Base-by-base conservation (phyloP, 2,113 vertebrate species). In the Paralichthys olivaceus region DNA sequence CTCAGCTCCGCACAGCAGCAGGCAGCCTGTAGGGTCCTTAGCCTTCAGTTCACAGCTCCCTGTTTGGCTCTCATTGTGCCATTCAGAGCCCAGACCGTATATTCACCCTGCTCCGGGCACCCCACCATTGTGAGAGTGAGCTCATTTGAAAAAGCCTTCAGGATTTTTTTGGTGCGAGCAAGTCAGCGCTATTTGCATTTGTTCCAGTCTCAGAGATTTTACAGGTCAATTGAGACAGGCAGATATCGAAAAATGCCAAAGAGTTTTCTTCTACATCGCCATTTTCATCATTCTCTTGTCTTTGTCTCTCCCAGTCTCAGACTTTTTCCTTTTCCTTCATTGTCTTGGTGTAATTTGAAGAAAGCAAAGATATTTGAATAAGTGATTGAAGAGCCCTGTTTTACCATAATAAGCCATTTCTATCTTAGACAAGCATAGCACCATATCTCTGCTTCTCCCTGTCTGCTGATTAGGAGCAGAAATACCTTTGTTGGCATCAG, bases 101-200 rank as follows among this genome's bases (percentile, higher is more conserved):
- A 90, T 93, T 92, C 94, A 90, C 88, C 91, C 91, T 81, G 90
- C 88, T 91, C 89, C 76, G 88, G 92, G 91, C 92, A 90, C 92
- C 89, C 83, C 90, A 81, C 91, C 92, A 93, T 95, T 96, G 94
- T 96, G 94, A 92, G 91, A 85, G 81, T 84, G 88, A 93, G 93
- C 94, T 91, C 78, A 92, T 92, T 93, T 96, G 91, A 96, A 96
- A 40, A 95, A 94, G 92, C 91, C 92, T 91, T 95, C 86, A 92
- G 92, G 94, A 94, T 88, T 90, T 32, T 57, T 59, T 54, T 22
- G 64, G 79, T 90, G 84, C 78, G 92, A 93, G 93, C 94, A 94
- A 96, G 94, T 96, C 93, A 94, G 93, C 84, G 86, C 88, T 90
- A 95, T 96, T 96, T 96, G 95, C 95, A 96, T 96, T 96, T 95